Evolutionary conservation across 2,888 invertebrate genomes (phyloP), one percentile per base, ranked within the genome.

Genomic region (Baronia brevicornis): DNA sequence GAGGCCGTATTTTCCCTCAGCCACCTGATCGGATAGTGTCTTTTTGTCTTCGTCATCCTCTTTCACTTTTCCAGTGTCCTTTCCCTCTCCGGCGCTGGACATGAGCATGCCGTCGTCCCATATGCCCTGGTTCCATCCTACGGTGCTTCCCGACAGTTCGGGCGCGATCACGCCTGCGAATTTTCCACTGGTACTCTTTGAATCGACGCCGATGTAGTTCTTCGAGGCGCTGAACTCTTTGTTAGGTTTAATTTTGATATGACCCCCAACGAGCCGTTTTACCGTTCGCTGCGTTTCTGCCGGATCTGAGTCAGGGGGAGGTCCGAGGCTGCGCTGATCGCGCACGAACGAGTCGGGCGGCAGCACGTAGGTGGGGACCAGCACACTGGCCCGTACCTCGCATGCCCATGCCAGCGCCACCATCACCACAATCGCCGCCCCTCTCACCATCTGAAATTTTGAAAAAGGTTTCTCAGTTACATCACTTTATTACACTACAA

Each of bases 1-100:
- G 3, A 95, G 84, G 15, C 94, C 95, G 71, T 95, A 95, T 74
- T 95, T 95, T 21, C 95, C 95, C 61, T 95, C 95, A 38, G 92
- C 91, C 48, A 95, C 94, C 75, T 95, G 95, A 74, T 95, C 94
- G n/a, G 93, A 89, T 18, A 95, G 78, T 3, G 94, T 94, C 67
- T 95, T 95, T 65, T 90, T 91, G 13, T 91, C 90, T 43, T 94
- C 94, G 40, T 91, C 91, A 58, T 52, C 80, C 19, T 72, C 72
- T 39, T 74, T 67, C 10, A 82, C 77, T 50, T 77, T 79, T 7
- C 64, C 60, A 33, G 66, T 57, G 37, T 84, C 86, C 49, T 89
- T 90, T 3, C 91, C 91, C 41, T 87, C 89, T 11, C 91, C 91
- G 31, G 91, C 90, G 54, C 91, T 90, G 36, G 90, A 87, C 55